Base-by-base conservation (phyloP, 2,797 vertebrate species). In the Peromyscus nudipes region DNA sequence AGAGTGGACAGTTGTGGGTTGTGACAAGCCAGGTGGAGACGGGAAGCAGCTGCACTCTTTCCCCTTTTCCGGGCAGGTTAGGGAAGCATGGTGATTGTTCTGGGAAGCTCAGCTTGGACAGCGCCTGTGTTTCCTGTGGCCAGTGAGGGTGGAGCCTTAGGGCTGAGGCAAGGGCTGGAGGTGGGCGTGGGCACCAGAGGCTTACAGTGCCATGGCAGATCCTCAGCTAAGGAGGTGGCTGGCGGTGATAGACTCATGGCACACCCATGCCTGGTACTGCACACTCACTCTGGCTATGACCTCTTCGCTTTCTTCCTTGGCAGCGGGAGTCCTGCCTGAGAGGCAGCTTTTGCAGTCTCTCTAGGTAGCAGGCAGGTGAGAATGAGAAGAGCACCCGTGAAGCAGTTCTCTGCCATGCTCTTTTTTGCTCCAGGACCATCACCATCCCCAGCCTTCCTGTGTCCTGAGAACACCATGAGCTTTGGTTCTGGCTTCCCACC, bases 21-120 rank as follows among this genome's bases (percentile, higher is more conserved):
- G 75, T 73, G 94, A 40, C 65, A n/a, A 31, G 82, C 49, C 96
- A 95, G 94, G 96, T 97, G 94, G 82, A 89, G 73, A 49, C 79
- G 27, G 96, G 97, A 94, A 96, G 73, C 96, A 84, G 21, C 94
- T 65, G 83, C 0, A 0, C 37, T 91, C 69, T 16, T 31, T 60
- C 65, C 69, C 93, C n/a, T 43, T 84, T 95, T 77, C 93, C 34
- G 21, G 94, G 82, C 87, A 95, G 91, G 71, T 92, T n/a, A 69
- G 88, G 93, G 88, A 87, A 65, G 65, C 23, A 0, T 0, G 5
- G 52, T 0, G 0, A 49, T 52, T 29, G 75, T 96, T 96, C 88
- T 95, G 89, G 87, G 96, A 97, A 88, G 86, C 84, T 69, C n/a
- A 1, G 57, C 23, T 9, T 43, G 16, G 67, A 73, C 75, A 49